Evolutionary conservation across 2,888 invertebrate genomes (phyloP).

Genomic region (Epirrita christyi): DNA sequence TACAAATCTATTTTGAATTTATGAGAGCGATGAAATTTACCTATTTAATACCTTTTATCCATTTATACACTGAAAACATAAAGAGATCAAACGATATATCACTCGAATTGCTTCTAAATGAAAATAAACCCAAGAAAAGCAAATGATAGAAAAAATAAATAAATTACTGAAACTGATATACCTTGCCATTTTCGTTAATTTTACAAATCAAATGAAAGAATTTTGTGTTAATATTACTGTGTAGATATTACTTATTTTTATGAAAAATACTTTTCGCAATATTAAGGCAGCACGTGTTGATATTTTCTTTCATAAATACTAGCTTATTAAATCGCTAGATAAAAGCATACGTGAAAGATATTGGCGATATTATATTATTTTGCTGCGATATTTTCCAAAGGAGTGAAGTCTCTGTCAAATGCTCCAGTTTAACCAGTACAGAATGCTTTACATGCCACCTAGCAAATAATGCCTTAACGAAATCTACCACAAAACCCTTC

Average conservation of each 20-base stretch:
- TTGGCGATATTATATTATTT: not conserved
- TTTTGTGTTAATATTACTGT: conserved; percentile 11
- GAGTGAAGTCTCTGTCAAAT: not conserved
- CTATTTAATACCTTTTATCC: not conserved
- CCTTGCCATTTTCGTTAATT: conserved; percentile 2
- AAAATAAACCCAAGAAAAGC: no score
- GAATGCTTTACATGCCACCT: no score
- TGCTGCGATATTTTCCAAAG: not conserved
- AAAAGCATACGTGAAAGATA: not conserved
- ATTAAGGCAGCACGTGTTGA: conserved; percentile 19
- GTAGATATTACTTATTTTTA: conserved; percentile 16
- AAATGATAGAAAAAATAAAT: conserved; percentile 3
- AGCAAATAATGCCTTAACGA: no score
- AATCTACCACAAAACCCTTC: no score
- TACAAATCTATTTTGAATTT: conserved; percentile 44
- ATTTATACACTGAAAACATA: not conserved
- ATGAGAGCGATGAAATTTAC: conserved; percentile 47
- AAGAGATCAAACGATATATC: conserved; percentile 6
- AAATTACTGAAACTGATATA: conserved; percentile 10
- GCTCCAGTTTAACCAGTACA: not conserved
- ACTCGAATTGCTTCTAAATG: not conserved
- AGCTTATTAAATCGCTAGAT: conserved; percentile 7
- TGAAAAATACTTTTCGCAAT: conserved; percentile 23
- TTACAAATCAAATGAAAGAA: conserved; percentile 16
- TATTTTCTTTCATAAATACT: conserved; percentile 12